phyloP scores from a whole-genome alignment of 2,888 invertebrate species.

The Esperia sulphurella region DNA sequence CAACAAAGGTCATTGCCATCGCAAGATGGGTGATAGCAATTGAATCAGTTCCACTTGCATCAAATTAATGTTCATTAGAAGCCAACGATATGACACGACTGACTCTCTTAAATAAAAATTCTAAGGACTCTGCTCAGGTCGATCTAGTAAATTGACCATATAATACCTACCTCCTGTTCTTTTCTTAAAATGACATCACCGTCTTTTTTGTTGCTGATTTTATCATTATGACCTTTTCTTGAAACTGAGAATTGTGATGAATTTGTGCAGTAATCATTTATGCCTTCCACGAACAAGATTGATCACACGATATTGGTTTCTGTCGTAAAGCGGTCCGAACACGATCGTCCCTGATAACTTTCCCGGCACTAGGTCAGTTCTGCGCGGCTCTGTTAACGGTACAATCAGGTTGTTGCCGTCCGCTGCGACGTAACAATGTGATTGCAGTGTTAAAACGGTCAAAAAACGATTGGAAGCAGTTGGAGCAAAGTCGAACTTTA shows the following conservation, averaged over 20 bases:
- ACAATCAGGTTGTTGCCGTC: constrained; percentile 73
- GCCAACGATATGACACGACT: constrained; percentile 47
- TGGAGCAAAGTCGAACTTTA: constrained; percentile 40
- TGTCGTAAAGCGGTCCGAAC: constrained; percentile 61
- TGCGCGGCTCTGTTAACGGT: constrained; percentile 74
- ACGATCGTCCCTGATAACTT: constrained; percentile 68
- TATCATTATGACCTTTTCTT: constrained; percentile 28
- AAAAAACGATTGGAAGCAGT: constrained; percentile 35
- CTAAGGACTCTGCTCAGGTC: constrained; percentile 25
- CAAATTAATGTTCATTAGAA: constrained; percentile 71
- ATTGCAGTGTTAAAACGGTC: constrained; percentile 70
- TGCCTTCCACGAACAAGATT: constrained; percentile 29
- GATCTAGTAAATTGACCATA: constrained; percentile 38
- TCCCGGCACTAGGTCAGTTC: constrained; percentile 77
- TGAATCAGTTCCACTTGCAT: constrained; percentile 78
- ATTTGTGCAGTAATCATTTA: not conserved
- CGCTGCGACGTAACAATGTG: constrained; percentile 69
- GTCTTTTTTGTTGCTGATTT: constrained; percentile 36
- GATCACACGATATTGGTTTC: constrained; percentile 34
- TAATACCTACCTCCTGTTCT: constrained; percentile 37
- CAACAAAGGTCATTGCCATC: constrained; percentile 69
- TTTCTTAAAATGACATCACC: constrained; percentile 45
- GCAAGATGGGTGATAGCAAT: constrained; percentile 69
- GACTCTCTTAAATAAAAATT: constrained; percentile 33
- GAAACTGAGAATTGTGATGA: constrained; percentile 9